Evolutionary conservation across 2,888 invertebrate genomes (phyloP).

Genomic region (Meandrusa payeni): DNA sequence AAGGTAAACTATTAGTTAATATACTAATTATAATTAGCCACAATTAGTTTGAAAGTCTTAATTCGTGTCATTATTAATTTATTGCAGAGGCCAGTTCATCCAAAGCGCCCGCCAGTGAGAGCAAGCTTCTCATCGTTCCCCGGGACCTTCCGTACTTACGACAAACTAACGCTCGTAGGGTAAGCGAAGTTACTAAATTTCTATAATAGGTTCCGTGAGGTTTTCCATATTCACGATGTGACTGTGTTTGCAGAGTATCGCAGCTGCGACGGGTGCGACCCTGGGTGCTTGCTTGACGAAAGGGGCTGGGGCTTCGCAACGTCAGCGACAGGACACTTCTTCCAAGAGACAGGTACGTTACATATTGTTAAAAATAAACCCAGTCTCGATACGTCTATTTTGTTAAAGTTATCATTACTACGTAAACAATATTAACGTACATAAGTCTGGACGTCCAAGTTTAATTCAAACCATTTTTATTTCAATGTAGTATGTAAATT

Average conservation of each 20-base stretch:
- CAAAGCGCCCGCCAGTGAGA: slow-evolving; percentile 54
- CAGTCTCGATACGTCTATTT: too few species aligned
- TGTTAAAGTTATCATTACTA: too few species aligned
- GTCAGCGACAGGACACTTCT: slow-evolving; percentile 76
- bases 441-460: too few species aligned
- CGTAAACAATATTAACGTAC: too few species aligned
- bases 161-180: slow-evolving; percentile 78
- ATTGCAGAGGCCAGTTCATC: slow-evolving; percentile 66
- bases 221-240: not conserved
- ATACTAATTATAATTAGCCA: slow-evolving; percentile 30
- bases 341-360: slow-evolving; percentile 69
- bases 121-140: slow-evolving; percentile 71
- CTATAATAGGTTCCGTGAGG: not conserved
- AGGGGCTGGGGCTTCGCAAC: slow-evolving; percentile 79
- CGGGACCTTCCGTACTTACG: slow-evolving; percentile 74
- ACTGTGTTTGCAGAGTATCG: slow-evolving; percentile 62
- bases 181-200: slow-evolving; percentile 35
- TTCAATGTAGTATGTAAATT: too few species aligned
- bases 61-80: too few species aligned
- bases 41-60: too few species aligned
- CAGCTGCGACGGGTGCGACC: slow-evolving; percentile 78
- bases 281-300: slow-evolving; percentile 80
- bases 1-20: slow-evolving; percentile 46
- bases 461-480: too few species aligned
- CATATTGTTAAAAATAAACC: too few species aligned